These are phyloP conservation scores for Ochropleura leucogaster DNA, from an alignment of 2,888 invertebrate genomes.

Conservation along the genomic window DNA sequence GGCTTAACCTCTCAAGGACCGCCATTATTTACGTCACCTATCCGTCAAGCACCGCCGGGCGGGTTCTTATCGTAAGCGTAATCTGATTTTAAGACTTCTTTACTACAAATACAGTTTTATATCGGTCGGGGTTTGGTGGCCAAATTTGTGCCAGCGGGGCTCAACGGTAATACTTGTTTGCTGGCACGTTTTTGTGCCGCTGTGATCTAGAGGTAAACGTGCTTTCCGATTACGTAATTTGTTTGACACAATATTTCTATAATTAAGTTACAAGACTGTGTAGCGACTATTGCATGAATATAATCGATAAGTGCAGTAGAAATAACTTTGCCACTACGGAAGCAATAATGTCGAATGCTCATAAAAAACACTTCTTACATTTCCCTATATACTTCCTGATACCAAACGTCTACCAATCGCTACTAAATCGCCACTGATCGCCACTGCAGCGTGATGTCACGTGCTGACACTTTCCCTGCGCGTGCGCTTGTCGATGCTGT, in stretches of 20 bases:
- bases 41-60: too few relatives aligned
- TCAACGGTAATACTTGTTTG: too few relatives aligned
- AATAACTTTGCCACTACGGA: slow-evolving; percentile 17
- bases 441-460: slow-evolving; percentile 36
- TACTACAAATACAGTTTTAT: too few relatives aligned
- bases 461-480: slow-evolving; percentile 58
- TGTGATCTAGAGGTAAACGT: too few relatives aligned
- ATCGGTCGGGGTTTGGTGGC: too few relatives aligned
- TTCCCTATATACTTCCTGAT: slow-evolving; percentile 43
- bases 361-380: slow-evolving; percentile 23
- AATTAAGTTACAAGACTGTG: background rate
- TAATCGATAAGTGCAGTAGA: background rate
- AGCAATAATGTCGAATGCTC: background rate
- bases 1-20: too few relatives aligned
- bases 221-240: background rate
- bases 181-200: too few relatives aligned
- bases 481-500: background rate
- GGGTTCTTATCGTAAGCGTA: too few relatives aligned
- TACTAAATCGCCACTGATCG: slow-evolving; percentile 38
- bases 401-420: slow-evolving; percentile 10
- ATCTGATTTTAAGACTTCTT: too few relatives aligned
- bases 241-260: background rate
- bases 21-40: too few relatives aligned
- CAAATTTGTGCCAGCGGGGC: too few relatives aligned
- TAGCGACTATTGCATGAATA: background rate